Evolutionary conservation across 2,797 vertebrate genomes (phyloP).

Genomic region (Hapalemur alaotrensis): DNA sequence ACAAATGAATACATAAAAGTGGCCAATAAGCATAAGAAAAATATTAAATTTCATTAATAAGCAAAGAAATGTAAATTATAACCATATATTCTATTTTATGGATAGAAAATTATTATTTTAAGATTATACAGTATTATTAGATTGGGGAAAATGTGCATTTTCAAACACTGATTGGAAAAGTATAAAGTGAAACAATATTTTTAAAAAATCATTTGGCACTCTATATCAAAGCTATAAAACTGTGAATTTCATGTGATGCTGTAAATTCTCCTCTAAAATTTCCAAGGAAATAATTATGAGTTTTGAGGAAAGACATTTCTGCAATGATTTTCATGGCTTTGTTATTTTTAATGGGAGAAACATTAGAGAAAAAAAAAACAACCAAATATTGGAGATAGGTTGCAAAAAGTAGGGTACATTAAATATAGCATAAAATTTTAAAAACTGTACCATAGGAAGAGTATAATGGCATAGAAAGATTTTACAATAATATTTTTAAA

Average conservation of each 20-base stretch:
- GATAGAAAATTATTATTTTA: not conserved
- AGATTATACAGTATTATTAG: not conserved
- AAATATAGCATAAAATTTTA: not conserved
- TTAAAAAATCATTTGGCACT: not conserved
- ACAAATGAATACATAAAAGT: not conserved
- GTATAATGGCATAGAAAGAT: not conserved
- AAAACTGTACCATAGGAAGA: not conserved
- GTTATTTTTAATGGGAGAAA: constrained; percentile 7
- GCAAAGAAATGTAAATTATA: not conserved
- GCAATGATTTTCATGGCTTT: not conserved
- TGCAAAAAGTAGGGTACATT: not conserved
- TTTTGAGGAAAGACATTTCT: constrained; percentile 5
- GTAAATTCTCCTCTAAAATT: not conserved
- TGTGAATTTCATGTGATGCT: not conserved
- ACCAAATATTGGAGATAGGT: not conserved
- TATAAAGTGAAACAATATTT: not conserved
- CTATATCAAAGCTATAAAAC: not conserved
- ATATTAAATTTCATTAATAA: not conserved
- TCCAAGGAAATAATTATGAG: not conserved
- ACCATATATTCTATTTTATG: not conserved
- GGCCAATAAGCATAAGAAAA: not conserved
- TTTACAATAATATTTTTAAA: not conserved
- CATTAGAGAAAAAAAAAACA: not conserved
- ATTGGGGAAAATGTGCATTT: not conserved
- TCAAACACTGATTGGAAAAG: not conserved